Evolutionary conservation across 1,140 invertebrate species (phyloP).

Genomic region (Maconellicoccus hirsutus): DNA sequence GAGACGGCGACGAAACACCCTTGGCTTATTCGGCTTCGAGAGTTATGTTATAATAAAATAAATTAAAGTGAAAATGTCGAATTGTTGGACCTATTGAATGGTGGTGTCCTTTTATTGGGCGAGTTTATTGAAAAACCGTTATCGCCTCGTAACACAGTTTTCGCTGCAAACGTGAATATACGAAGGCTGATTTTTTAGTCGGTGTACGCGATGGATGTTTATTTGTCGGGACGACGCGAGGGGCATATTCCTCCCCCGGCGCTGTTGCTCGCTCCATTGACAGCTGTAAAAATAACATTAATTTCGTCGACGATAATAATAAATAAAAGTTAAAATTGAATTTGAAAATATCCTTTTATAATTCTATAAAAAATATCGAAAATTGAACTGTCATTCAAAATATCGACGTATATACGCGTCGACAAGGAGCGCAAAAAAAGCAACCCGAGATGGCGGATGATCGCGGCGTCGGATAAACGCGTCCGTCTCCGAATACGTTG

Average conservation of each 20-base stretch:
- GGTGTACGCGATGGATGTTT: too few relatives aligned
- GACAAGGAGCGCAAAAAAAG: too few relatives aligned
- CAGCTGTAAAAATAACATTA: constrained; percentile 9
- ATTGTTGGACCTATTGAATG: not conserved
- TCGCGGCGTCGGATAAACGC: not conserved
- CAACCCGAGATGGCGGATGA: not conserved
- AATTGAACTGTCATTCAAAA: constrained; percentile 5
- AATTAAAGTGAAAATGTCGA: not conserved
- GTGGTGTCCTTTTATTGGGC: not conserved
- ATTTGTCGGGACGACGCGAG: too few relatives aligned
- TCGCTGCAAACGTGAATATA: not conserved
- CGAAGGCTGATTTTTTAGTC: not conserved
- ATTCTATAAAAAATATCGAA: constrained; percentile 6
- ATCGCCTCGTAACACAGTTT: not conserved
- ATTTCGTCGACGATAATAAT: constrained; percentile 9
- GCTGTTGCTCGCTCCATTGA: not conserved
- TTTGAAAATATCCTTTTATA: constrained; percentile 6
- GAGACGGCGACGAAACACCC: too few relatives aligned
- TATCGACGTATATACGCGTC: not conserved
- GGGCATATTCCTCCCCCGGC: not conserved
- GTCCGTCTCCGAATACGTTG: not conserved
- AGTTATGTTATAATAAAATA: not conserved
- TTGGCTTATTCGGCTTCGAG: too few relatives aligned
- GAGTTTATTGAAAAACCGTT: not conserved
- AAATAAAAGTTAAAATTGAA: constrained; percentile 10